Base-by-base conservation (phyloP, 2,113 vertebrate species). In the Dryoscopus gambensis region DNA sequence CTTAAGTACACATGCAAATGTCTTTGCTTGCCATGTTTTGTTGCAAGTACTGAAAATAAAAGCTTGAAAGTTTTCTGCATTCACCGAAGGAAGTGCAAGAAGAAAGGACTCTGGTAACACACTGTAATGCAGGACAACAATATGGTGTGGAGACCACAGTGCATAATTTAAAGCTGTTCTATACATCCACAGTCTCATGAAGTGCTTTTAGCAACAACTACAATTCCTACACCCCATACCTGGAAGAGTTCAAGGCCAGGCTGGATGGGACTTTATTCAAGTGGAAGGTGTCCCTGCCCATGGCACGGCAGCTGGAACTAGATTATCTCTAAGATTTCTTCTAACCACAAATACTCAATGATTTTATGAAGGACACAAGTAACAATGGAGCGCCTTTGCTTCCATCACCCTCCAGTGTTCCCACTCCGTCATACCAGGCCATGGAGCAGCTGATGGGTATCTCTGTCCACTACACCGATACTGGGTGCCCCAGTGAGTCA, bases 401-500 rank as follows among this genome's bases (percentile, higher is more conserved):
- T 87, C 50, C 75, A 37, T 39, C 57, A 19, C 9, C 13, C 30
- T 40, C 20, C 67, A 47, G 2, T 1, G 15, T 2, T 85, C 73
- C 25, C 83, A 81, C 30, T 53, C 37, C 31, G 37, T 19, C 64
- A 42, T 0, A 59, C 12, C 28, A 63, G n/a, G 44, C 35, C 8
- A 5, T 2, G 8, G 39, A 70, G 52, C 0, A 0, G 59, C 55
- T 0, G 11, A 23, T 20, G 20, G 30, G 6, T 44, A n/a, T 84
- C 73, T 62, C 68, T 47, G 52, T 16, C 49, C 62, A 30, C 59
- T 40, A 25, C 65, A 53, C 7, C 0, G 0, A 49, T 16, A 53
- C 39, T 3, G 46, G 33, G 8, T 2, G 1, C 3, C 12, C 24
- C 64, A 64, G n/a, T 33, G 49, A 81, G 35, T 52, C 39, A 37